Percentiles rank a stretch among this genome's conserved stretches.
These are phyloP conservation scores for Lerema accius DNA, from an alignment of 1,140 invertebrate genomes.

Conservation along the genomic window DNA sequence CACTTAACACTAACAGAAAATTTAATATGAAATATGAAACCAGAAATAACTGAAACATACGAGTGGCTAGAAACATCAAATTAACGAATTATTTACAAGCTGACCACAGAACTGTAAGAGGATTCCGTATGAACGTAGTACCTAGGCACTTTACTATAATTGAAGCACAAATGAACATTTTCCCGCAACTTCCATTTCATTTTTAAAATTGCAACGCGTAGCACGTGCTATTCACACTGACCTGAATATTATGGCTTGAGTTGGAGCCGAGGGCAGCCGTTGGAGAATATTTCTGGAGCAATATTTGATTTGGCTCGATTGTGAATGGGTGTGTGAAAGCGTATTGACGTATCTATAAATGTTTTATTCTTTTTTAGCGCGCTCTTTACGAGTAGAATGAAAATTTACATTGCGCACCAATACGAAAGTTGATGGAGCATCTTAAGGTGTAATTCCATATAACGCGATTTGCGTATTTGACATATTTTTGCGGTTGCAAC, in stretches of 20 bases:
- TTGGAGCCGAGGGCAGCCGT: constrained; percentile 24
- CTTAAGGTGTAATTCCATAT: no score
- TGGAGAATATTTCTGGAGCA: constrained; percentile 36
- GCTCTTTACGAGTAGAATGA: no score
- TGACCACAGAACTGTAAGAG: constrained; percentile 6
- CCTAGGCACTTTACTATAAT: constrained; percentile 32
- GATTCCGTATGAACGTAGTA: constrained; percentile 18
- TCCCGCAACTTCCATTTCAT: constrained; percentile 48
- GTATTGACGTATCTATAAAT: background rate
- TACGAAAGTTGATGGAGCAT: no score
- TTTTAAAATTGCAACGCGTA: constrained; percentile 54
- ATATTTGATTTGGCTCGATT: constrained; percentile 36
- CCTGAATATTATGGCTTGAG: constrained; percentile 54
- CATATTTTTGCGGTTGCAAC: no score
- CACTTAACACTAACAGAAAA: no score
- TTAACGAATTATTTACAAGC: constrained; percentile 7
- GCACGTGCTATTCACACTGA: constrained; percentile 52
- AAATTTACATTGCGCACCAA: no score
- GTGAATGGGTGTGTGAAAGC: background rate
- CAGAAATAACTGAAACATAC: background rate
- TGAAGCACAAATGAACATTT: constrained; percentile 49
- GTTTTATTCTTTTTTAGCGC: no score
- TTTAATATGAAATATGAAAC: no score
- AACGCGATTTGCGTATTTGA: no score
- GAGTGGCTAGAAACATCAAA: background rate